Base-by-base conservation (phyloP, 2,888 invertebrate species). In the Hemicrepidius hirtus region DNA sequence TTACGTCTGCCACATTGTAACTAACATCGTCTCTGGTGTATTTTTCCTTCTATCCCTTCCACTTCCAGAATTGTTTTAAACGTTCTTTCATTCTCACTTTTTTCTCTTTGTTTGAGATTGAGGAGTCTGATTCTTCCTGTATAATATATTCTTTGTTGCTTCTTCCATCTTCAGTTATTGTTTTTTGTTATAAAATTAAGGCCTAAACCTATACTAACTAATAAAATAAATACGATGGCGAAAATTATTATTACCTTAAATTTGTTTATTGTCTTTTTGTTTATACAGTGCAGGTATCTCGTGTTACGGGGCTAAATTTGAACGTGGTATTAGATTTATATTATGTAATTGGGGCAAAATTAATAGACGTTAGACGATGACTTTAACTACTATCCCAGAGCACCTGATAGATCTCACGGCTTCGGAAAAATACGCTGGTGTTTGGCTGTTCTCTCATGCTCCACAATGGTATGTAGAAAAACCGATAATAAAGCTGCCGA, bases 361-460 rank as follows among this genome's bases (percentile, higher is more conserved):
- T 41, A 12, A 0, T 41, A 13, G 16, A 37, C 12, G n/a, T 9
- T 20, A 1, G 10, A 44, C 13, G 21, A 74, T 74, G 71, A 67
- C 71, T 28, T 40, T 71, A 35, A 74, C 71, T 6, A 74, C 68
- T 4, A 28, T 74, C 53, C 71, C 71, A 4, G 44, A 71, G 55
- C 74, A 74, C 49, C 49, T 71, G 65, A 60, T 74, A 12, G 68
- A 64, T 9, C 71, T 65, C 50, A 74, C 74, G 32, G 16, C 49
- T 32, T 49, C 53, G 21, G 71, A 74, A 44, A 68, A 71, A 55
- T 63, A 37, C 28, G 46, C 59, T 2, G 71, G 71, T 24, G 40
- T 50, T 50, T 74, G 74, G 74, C 37, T 74, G 7, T 63, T 67
- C 40, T 74, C 74, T 3, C 74, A 74, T 46, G 67, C 74, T 5